phyloP scores from a whole-genome alignment of 1,140 invertebrate species.

The Reticulitermes speratus region DNA sequence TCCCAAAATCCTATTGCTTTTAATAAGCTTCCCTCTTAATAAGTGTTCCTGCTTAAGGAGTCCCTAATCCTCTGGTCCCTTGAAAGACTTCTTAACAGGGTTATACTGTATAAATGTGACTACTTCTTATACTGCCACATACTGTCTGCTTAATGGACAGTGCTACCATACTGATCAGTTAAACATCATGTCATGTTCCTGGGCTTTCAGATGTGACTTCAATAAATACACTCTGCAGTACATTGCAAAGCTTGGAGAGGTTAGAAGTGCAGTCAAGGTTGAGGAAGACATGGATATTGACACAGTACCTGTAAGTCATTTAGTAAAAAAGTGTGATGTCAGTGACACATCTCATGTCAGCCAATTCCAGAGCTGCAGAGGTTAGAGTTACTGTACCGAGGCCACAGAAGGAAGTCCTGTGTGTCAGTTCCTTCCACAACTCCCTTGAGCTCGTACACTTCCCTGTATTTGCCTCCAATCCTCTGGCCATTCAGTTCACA shows the following conservation, averaged over 20 bases:
- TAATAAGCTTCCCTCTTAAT: background rate
- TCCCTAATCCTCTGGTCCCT: too few species aligned
- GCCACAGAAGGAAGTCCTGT: too few species aligned
- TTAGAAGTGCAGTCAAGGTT: slow-evolving; percentile 38
- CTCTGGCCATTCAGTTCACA: too few species aligned
- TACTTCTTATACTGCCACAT: background rate
- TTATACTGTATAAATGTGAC: background rate
- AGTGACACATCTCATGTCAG: too few species aligned
- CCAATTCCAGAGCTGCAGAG: too few species aligned
- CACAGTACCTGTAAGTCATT: too few species aligned
- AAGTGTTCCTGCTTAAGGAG: too few species aligned
- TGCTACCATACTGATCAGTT: background rate
- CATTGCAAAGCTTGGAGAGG: slow-evolving; percentile 56
- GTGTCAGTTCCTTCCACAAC: too few species aligned
- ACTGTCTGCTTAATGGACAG: background rate
- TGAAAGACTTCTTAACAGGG: background rate
- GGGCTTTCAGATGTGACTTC: slow-evolving; percentile 69
- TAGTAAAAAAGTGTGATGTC: too few species aligned
- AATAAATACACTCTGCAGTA: slow-evolving; percentile 75
- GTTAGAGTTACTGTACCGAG: too few species aligned
- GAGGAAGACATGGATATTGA: slow-evolving; percentile 21
- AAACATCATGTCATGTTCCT: slow-evolving; percentile 33
- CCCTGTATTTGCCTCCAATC: too few species aligned
- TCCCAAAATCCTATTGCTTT: background rate
- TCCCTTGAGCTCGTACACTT: too few species aligned